Conservation (phyloP, 2,888 invertebrate species). For the Caenorhabditis afra region DNA sequence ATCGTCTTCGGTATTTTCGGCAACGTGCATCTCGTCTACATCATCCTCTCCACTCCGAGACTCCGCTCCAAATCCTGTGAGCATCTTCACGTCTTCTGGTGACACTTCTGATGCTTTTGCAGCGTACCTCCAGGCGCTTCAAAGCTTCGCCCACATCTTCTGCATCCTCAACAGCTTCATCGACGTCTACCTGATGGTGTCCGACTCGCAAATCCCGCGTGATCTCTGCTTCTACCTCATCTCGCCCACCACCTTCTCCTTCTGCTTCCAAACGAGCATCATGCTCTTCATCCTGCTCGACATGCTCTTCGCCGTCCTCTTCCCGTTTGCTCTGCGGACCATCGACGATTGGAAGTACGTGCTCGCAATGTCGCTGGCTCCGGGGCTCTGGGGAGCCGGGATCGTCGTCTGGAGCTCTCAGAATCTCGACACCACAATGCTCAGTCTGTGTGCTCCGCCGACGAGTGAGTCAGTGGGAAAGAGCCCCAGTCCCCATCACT, state of each 20-base stretch:
- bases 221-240: constrained; percentile 24
- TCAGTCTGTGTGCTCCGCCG: constrained; percentile 30
- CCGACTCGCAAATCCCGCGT: constrained; percentile 23
- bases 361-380: constrained; percentile 5
- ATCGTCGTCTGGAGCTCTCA: background rate
- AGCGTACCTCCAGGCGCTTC: constrained; percentile 35
- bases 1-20: constrained; percentile 49
- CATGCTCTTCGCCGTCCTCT: constrained; percentile 19
- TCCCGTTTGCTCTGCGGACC: constrained; percentile 22
- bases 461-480: background rate
- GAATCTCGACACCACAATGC: constrained; percentile 3
- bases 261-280: constrained; percentile 33
- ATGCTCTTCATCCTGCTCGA: constrained; percentile 41
- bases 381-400: constrained; percentile 14
- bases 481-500: background rate
- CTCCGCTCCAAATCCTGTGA: constrained; percentile 45
- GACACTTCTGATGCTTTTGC: constrained; percentile 1
- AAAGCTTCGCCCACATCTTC: constrained; percentile 27
- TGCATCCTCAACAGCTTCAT: constrained; percentile 39
- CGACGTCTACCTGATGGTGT: constrained; percentile 34
- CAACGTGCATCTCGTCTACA: constrained; percentile 43
- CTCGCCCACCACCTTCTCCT: constrained; percentile 22
- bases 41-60: constrained; percentile 26
- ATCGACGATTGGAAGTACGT: constrained; percentile 25
- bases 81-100: constrained; percentile 3